These are phyloP conservation scores for Papilio dardanus DNA, from an alignment of 1,140 invertebrate species.

Conservation along the genomic window DNA sequence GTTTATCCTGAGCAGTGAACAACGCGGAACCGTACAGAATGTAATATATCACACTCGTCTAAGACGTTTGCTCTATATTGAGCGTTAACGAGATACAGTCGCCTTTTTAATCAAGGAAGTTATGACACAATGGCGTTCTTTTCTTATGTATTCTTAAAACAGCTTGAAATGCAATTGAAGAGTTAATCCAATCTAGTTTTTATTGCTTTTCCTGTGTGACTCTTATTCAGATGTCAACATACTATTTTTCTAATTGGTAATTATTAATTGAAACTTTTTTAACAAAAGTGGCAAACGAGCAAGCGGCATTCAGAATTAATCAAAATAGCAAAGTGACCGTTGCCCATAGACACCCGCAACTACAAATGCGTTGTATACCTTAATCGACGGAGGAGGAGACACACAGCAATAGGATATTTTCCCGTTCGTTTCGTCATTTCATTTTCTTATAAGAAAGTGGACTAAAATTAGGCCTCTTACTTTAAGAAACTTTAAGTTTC, in stretches of 20 bases:
- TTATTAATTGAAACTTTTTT: not conserved
- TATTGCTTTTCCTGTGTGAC: not conserved
- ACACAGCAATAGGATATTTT: too few species aligned
- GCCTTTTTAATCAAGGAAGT: constrained; percentile 35
- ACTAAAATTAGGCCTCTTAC: too few species aligned
- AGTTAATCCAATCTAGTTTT: not conserved
- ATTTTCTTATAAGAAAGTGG: too few species aligned
- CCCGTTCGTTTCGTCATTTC: too few species aligned
- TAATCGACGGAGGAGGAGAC: too few species aligned
- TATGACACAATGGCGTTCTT: constrained; percentile 26
- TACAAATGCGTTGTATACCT: too few species aligned
- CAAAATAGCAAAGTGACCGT: too few species aligned
- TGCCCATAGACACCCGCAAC: too few species aligned
- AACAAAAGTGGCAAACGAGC: too few species aligned
- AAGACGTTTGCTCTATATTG: constrained; percentile 13
- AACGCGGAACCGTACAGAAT: constrained; percentile 14
- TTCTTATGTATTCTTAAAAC: constrained; percentile 14
- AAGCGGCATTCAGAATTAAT: too few species aligned
- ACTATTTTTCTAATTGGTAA: not conserved
- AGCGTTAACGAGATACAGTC: constrained; percentile 5
- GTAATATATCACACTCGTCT: constrained; percentile 27
- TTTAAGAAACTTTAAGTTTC: too few species aligned
- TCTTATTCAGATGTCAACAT: not conserved
- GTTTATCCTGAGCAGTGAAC: not conserved
- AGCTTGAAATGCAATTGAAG: not conserved